These are phyloP conservation scores for Petrosia ficiformis DNA, from an alignment of 37 sponge, comb jelly and placozoan species.

Conservation along the genomic window DNA sequence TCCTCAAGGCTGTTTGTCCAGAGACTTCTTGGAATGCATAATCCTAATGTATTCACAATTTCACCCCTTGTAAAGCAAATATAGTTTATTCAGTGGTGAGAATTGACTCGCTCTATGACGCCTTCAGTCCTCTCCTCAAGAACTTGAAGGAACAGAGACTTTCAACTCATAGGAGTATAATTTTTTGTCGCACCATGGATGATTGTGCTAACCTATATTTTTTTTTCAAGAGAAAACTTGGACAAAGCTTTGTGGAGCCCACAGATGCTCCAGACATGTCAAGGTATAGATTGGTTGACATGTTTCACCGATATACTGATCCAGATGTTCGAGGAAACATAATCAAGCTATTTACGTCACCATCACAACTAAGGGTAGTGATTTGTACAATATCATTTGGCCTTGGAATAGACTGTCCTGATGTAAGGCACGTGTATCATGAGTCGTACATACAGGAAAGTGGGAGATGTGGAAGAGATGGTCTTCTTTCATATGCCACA, in stretches of 20 bases:
- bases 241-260: background rate
- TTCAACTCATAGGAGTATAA: background rate
- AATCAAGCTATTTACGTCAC: background rate
- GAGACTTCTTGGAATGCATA: background rate
- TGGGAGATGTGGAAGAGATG: slow-evolving; percentile 12
- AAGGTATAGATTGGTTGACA: background rate
- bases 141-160: background rate
- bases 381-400: slow-evolving; percentile 17
- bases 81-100: background rate
- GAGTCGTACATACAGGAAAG: slow-evolving; percentile 14
- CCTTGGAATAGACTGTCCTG: slow-evolving; percentile 18
- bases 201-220: background rate
- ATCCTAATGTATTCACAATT: slow-evolving; percentile 3
- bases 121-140: background rate
- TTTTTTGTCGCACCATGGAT: background rate
- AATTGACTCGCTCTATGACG: background rate
- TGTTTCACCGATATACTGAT: background rate
- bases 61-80: slow-evolving; percentile 5
- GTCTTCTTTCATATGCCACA: background rate
- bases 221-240: background rate
- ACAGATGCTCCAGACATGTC: slow-evolving; percentile 2
- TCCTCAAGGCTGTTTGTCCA: background rate
- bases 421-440: slow-evolving; percentile 8
- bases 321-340: background rate
- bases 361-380: background rate